These are phyloP conservation scores for Drosophila lacteicornis DNA, from an alignment of 1,140 invertebrate species.

Conservation along the genomic window DNA sequence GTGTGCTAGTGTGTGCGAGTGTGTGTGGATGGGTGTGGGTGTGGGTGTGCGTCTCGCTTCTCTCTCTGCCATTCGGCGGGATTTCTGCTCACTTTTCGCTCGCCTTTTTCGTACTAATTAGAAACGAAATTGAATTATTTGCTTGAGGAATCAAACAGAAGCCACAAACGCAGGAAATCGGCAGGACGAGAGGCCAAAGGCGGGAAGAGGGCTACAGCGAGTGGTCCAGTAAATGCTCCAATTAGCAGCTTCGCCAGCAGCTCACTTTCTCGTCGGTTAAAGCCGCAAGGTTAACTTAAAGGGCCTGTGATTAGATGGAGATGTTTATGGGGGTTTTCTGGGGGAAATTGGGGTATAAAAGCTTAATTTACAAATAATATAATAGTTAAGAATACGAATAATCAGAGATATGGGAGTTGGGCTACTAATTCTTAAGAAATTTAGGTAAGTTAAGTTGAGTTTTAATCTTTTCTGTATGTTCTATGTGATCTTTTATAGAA, in stretches of 20 bases:
- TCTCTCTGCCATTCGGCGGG: conserved; percentile 14
- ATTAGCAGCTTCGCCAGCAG: conserved; percentile 29
- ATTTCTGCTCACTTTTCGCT: conserved; percentile 48
- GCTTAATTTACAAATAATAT: background rate
- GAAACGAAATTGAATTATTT: conserved; percentile 83
- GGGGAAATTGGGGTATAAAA: background rate
- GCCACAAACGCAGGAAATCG: conserved; percentile 36
- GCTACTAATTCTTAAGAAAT: background rate
- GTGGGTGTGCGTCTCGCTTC: conserved; percentile 9
- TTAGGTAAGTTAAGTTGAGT: background rate
- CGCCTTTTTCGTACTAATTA: conserved; percentile 75
- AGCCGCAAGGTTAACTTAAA: conserved; percentile 15
- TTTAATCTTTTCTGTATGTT: background rate
- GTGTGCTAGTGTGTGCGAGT: conserved; percentile 25
- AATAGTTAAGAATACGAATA: background rate
- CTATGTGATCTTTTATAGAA: no score
- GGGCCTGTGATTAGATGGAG: background rate
- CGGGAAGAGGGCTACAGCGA: background rate
- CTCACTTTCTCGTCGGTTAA: conserved; percentile 8
- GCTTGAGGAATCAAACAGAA: conserved; percentile 77
- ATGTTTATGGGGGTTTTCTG: background rate
- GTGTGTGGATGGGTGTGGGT: conserved; percentile 11
- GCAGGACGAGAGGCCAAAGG: background rate
- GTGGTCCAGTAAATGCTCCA: conserved; percentile 45
- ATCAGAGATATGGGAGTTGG: background rate